Evolutionary conservation across 2,797 vertebrate genomes (phyloP), one percentile per base, ranked within the genome.

Genomic region (Lepidocolaptes lacrymiger): DNA sequence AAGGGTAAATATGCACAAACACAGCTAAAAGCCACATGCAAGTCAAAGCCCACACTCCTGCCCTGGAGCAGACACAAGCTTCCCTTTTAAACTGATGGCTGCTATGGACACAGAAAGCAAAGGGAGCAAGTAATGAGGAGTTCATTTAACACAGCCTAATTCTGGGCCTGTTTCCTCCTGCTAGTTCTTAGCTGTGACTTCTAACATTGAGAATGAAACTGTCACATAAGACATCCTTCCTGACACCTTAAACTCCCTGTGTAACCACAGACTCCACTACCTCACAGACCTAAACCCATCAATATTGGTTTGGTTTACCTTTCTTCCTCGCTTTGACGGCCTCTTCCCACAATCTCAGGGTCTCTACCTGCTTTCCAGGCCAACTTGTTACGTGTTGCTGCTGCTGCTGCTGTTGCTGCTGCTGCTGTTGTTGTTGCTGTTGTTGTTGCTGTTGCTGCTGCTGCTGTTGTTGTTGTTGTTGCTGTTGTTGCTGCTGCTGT

Each of bases 341-440:
- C 96, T 98, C 98, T 97, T 98, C 98, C 98, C 98, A 98, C 77
- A 98, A 96, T 88, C 98, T 98, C 97, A 98, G 91, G 71, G 98
- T 98, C 95, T 98, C 98, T 85, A 98, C 98, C 97, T 98, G 98
- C 96, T 98, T 98, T 82, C 98, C 98, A 80, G 98, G 98, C 98
- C 98, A 98, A 94, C 97, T 98, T 39, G 98, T 96, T 71, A 98
- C 97, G 14, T 98, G 98, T 5, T 98, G 98, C 14, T 98, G 98
- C 28, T 97, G 97, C 14, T 96, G 97, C 3, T 98, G 97, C 0
- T 97, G 97, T 0, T 97, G 97, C 0, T 97, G 97, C 0, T 97
- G 97, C 0, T 98, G 98, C 0, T 98, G 97, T 0, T 97, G 97
- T 0, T 96, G 97, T 0, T 97, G 98, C 0, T 98, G 98, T 0